Evolutionary conservation across 2,113 vertebrate species (phyloP).

Genomic region (Helogale parvula): DNA sequence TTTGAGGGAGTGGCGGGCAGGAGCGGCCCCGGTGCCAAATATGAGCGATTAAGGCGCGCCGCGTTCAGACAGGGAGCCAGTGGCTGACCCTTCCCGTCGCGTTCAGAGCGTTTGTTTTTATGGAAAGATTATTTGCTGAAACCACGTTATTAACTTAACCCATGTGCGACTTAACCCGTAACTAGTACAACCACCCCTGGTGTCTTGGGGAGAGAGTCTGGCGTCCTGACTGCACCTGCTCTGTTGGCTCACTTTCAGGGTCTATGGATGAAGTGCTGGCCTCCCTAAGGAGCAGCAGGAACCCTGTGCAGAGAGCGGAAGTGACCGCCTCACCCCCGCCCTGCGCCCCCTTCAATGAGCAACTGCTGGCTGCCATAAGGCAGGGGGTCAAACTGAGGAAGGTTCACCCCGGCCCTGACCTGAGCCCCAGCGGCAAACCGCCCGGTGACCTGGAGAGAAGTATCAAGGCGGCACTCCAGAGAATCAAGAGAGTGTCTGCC

Average conservation of each 20-base stretch:
- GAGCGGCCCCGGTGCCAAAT: not conserved
- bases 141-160: not conserved
- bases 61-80: not conserved
- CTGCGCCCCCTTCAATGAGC: constrained; percentile 82
- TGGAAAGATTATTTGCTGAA: not conserved
- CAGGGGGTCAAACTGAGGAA: constrained; percentile 94
- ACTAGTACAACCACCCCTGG: no score
- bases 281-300: constrained; percentile 89
- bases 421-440: not conserved
- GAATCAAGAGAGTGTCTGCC: constrained; percentile 94
- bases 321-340: fast-evolving
- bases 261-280: constrained; percentile 97
- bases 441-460: constrained; percentile 92
- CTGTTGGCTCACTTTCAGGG: constrained; percentile 82
- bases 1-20: not conserved
- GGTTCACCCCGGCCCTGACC: constrained; percentile 78
- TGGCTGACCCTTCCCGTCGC: not conserved
- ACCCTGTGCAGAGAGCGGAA: constrained; percentile 86
- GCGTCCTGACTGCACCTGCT: not conserved
- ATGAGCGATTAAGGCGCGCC: not conserved
- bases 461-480: constrained; percentile 95
- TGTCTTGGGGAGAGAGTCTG: not conserved
- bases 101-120: not conserved
- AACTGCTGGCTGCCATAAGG: constrained; percentile 92
- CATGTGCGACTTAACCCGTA: not conserved